phyloP scores from a whole-genome alignment of 30 jellyfish, hydroid and myxozoan genomes.

The Pelagia noctiluca region DNA sequence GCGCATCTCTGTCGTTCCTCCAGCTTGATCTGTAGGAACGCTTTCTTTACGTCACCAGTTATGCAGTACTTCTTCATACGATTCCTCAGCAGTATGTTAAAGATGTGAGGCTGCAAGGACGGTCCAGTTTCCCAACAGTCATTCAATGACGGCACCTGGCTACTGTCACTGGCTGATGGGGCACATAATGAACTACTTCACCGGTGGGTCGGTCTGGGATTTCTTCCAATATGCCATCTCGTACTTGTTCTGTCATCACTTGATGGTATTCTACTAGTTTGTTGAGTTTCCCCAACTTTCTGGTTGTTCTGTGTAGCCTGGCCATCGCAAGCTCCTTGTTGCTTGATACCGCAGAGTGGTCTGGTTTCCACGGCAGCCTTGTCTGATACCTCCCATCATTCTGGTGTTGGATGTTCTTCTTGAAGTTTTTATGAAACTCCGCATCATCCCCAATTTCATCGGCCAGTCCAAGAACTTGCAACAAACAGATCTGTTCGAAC shows the following conservation, averaged over 20 bases:
- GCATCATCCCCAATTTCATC: constrained; percentile 35
- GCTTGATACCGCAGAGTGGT: constrained; percentile 37
- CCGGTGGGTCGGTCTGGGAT: constrained; percentile 71
- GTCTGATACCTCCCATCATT: constrained; percentile 66
- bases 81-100: constrained; percentile 72
- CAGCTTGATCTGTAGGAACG: constrained; percentile 74
- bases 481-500: constrained; percentile 33
- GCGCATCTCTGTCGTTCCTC: constrained; percentile 73
- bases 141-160: constrained; percentile 72
- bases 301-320: constrained; percentile 65
- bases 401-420: constrained; percentile 28
- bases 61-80: constrained; percentile 65
- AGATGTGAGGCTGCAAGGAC: constrained; percentile 68
- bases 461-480: constrained; percentile 64
- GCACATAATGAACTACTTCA: constrained; percentile 64
- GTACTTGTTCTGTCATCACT: constrained; percentile 69
- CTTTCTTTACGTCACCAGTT: constrained; percentile 83
- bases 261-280: constrained; percentile 67
- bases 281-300: constrained; percentile 54
- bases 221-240: constrained; percentile 75
- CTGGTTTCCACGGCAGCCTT: constrained; percentile 59
- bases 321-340: constrained; percentile 66
- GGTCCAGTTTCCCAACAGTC: constrained; percentile 89
- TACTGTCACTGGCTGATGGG: constrained; percentile 72
- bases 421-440: constrained; percentile 55